These are phyloP conservation scores for Psilopsiagon aymara DNA, from an alignment of 2,113 vertebrate species.

Conservation along the genomic window DNA sequence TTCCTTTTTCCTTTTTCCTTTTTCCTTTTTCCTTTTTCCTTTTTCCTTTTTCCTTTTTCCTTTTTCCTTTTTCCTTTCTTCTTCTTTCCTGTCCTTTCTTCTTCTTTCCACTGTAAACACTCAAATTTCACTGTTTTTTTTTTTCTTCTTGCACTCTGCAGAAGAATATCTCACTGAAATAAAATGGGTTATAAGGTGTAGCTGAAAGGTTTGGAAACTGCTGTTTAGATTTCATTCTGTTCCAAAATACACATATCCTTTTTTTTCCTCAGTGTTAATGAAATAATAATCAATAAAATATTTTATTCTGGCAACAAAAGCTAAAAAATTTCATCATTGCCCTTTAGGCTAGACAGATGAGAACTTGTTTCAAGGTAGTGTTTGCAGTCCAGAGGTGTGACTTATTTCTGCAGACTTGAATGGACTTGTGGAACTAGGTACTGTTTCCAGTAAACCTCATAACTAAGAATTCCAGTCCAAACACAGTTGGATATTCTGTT, in stretches of 20 bases:
- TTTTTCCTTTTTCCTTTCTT: too few relatives aligned
- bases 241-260: not conserved
- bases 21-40: too few relatives aligned
- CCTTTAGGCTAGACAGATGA: not conserved
- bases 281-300: not conserved
- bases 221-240: not conserved
- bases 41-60: too few relatives aligned
- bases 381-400: not conserved
- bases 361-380: not conserved
- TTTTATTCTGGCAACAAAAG: not conserved
- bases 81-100: too few relatives aligned
- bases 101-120: not conserved
- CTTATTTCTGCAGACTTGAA: slow-evolving; percentile 26
- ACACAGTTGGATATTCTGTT: not conserved
- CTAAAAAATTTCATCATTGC: not conserved
- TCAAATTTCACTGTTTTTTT: not conserved
- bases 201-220: not conserved
- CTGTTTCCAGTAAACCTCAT: not conserved
- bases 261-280: not conserved
- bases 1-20: too few relatives aligned
- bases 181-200: not conserved
- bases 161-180: not conserved
- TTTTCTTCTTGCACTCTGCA: not conserved
- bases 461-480: not conserved
- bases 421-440: not conserved